Base-by-base conservation (phyloP, 2,113 vertebrate species). In the Deroptyus accipitrinus region DNA sequence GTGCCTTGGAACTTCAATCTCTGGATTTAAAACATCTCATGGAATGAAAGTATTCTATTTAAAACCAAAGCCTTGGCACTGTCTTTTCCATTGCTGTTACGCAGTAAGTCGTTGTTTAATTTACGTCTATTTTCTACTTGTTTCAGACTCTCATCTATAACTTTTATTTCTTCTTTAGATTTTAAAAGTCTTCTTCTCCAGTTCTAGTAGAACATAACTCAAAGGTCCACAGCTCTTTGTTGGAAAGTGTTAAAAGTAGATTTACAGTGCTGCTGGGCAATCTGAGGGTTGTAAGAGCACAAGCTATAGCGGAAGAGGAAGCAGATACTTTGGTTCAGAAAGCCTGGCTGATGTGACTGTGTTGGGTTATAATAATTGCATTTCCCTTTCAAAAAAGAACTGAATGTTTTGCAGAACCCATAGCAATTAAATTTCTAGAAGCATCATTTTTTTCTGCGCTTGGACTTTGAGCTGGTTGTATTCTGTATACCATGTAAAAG, bases 1-100 rank as follows among this genome's bases (percentile, higher is more conserved):
- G 87, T 93, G 93, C 96, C 96, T 96, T 95, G 88, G 88, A 97
- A 96, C 92, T 97, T 96, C 96, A 97, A 68, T 79, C 92, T 94
- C 88, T 86, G 96, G 79, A 88, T 97, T 95, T 90, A 96, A 97
- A 97, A 90, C 95, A 90, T 92, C 86, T 95, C 77, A 66, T 90
- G 86, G 52, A 93, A 94, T 95, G 83, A 92, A 95, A 94, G 64
- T 88, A 87, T 95, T 95, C 75, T 87, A 61, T 96, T 97, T 96
- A 95, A 90, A 97, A 95, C 84, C 94, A 94, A 96, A 86, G 46
- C 55, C 91, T 93, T 84, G 68, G 84, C 90, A 51, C 44, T 73
- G 52, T 92, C 77, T 97, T 80, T 88, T 88, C 41, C 41, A n/a
- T 70, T 93, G 86, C 28, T 4, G 6, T 67, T 97, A 79, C 10